phyloP scores from a whole-genome alignment of 2,888 invertebrate genomes.

The Eilema sororculum region DNA sequence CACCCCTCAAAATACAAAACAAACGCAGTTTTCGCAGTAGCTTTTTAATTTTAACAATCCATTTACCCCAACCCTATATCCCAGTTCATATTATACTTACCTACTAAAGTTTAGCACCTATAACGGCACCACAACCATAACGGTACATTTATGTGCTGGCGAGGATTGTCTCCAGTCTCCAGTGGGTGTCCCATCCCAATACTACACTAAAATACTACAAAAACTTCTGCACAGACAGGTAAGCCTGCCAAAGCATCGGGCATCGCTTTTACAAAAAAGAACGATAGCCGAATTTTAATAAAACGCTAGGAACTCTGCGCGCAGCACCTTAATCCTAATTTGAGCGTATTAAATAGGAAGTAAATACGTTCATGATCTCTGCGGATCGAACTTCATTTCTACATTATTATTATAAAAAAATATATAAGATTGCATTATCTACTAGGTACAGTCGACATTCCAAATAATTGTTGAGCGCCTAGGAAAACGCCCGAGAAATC shows the following conservation, averaged over 20 bases:
- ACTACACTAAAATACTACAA: constrained; percentile 1
- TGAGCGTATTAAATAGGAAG: background rate
- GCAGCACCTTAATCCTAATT: constrained; percentile 1
- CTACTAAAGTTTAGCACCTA: background rate
- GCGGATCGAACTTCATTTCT: background rate
- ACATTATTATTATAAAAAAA: background rate
- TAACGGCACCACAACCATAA: background rate
- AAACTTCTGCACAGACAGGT: background rate
- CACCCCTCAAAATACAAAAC: too few species aligned
- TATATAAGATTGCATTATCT: background rate
- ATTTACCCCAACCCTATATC: background rate
- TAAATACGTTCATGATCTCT: background rate
- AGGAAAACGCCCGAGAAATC: too few species aligned
- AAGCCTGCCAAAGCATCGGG: background rate
- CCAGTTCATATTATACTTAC: background rate
- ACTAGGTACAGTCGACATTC: background rate
- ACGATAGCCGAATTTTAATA: background rate
- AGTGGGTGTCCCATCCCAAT: background rate
- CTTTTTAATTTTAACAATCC: background rate
- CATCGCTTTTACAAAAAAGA: background rate
- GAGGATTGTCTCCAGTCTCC: background rate
- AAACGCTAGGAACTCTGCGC: background rate
- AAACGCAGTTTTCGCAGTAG: constrained; percentile 2
- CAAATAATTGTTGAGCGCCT: too few species aligned
- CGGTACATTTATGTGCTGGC: background rate